Conservation (phyloP, 2,113 vertebrate genomes). For the Brevimyrus niger region DNA sequence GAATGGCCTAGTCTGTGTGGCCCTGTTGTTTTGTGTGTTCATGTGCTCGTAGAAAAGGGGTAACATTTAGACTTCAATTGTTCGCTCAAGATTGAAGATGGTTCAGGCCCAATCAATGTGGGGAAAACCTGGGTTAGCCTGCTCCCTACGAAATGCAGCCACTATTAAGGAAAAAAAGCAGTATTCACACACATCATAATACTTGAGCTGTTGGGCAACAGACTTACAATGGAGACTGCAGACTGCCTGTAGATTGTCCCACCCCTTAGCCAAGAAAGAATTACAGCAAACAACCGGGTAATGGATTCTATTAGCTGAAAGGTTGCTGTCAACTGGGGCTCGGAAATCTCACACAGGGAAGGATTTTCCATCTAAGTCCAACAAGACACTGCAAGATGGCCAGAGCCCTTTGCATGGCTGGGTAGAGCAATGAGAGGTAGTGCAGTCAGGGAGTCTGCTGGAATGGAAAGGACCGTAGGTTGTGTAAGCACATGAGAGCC, state of each 20-base stretch:
- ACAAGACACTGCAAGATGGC: not conserved
- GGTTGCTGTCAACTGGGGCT: not conserved
- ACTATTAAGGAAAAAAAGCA: not conserved
- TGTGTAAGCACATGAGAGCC: not conserved
- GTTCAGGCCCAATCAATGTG: not conserved
- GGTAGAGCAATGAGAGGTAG: not conserved
- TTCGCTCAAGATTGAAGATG: not conserved
- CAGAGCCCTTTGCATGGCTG: not conserved
- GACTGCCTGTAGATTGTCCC: not conserved
- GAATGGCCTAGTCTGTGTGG: not conserved
- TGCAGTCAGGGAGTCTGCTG: not conserved
- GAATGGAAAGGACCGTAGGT: not conserved
- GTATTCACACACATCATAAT: not conserved
- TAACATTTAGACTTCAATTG: not conserved
- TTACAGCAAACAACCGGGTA: not conserved
- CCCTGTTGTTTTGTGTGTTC: not conserved
- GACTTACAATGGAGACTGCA: not conserved
- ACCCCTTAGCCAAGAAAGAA: not conserved
- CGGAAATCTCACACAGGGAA: not conserved
- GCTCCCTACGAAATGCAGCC: not conserved
- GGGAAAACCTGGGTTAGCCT: not conserved
- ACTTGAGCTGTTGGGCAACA: not conserved
- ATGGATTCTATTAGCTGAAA: not conserved
- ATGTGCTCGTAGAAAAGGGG: not conserved
- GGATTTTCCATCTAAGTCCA: not conserved